Percentiles rank a stretch among this genome's conserved stretches.
These are phyloP conservation scores for Drosophila hydei DNA, from an alignment of 1,140 invertebrate genomes.

Conservation along the genomic window DNA sequence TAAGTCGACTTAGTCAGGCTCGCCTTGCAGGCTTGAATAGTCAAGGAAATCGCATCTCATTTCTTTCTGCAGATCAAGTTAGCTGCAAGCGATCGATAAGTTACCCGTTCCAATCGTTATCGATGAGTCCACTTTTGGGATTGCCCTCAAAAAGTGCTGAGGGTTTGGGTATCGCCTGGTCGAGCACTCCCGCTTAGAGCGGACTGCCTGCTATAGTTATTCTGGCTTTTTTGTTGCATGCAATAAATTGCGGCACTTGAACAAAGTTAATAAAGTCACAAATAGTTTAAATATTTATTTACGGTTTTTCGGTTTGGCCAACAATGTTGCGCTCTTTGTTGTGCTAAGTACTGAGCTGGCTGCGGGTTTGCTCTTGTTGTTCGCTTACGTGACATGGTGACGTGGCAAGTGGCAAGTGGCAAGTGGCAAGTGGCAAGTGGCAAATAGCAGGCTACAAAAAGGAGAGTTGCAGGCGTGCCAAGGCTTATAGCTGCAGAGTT, in stretches of 20 bases:
- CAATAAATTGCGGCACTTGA: conserved; percentile 80
- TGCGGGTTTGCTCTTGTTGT: conserved; percentile 3
- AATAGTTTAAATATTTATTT: conserved; percentile 82
- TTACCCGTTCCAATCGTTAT: too few relatives aligned
- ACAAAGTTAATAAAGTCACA: conserved; percentile 81
- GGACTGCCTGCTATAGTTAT: not conserved
- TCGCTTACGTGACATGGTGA: conserved; percentile 62
- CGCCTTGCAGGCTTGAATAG: too few relatives aligned
- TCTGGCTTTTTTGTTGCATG: conserved; percentile 40
- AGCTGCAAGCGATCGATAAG: too few relatives aligned
- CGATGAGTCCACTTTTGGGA: too few relatives aligned
- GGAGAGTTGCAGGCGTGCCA: too few relatives aligned
- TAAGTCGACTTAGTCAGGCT: too few relatives aligned
- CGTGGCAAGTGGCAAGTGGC: not conserved
- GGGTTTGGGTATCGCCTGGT: too few relatives aligned
- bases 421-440: conserved; percentile 1
- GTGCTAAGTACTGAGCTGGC: conserved; percentile 38
- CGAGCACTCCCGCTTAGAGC: too few relatives aligned
- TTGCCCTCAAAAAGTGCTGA: too few relatives aligned
- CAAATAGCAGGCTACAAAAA: conserved; percentile 2
- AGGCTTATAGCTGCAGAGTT: conserved; percentile 5
- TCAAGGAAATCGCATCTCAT: too few relatives aligned
- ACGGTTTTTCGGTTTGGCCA: conserved; percentile 72
- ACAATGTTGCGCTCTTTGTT: conserved; percentile 71
- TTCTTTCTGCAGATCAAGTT: too few relatives aligned